Evolutionary conservation across 1,140 invertebrate species (phyloP), one percentile per base, ranked within the genome.

Genomic region (Rhopalosiphum maidis): DNA sequence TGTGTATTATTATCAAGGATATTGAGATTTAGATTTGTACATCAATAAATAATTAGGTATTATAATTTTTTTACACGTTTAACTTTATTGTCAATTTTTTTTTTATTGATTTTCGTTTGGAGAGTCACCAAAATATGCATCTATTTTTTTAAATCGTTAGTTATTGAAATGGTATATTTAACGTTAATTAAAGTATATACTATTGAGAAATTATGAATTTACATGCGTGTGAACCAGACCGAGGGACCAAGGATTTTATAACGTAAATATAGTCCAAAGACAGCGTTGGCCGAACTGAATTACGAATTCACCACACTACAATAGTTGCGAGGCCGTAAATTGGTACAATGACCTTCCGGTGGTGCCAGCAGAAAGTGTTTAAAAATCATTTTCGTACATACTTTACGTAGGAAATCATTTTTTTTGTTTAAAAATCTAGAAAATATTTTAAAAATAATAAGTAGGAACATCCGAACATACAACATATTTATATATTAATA

Each of bases 261-360:
- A 51, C 48, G 30, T n/a, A 51, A 35, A 48, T 35, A 88, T 88
- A 88, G 46, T 51, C 86, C 30, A 88, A 88, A 88, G n/a, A 51
- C 86, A 3, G 35, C n/a, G 87, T 37, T 41, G 25, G 88, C 88
- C 37, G 54, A 82, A 91, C 43, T 43, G 90, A 82, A 91, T 91
- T 91, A 91, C 21, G 90, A 82, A 91, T 91, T 91, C 68, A 82
- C 68, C 60, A 15, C 68, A 82, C 60, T 43, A 35, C 43, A 48
- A 46, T 30, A 37, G 90, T 35, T 18, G 90, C 43, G 68, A 82
- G 43, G 37, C 90, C 37, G 54, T 68, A 68, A 91, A 82, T 48
- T 82, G 90, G 90, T 91, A 48, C 60, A 91, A 91, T 82, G 90
- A 82, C 60, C 90, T 91, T 91, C 88, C 88, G 88, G 88, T 43